A percentile compares a stretch with the other conserved stretches of the same genome.
These are phyloP conservation scores for Tokudaia tokunoshimensis DNA, from an alignment of 2,797 vertebrate species.

Conservation along the genomic window DNA sequence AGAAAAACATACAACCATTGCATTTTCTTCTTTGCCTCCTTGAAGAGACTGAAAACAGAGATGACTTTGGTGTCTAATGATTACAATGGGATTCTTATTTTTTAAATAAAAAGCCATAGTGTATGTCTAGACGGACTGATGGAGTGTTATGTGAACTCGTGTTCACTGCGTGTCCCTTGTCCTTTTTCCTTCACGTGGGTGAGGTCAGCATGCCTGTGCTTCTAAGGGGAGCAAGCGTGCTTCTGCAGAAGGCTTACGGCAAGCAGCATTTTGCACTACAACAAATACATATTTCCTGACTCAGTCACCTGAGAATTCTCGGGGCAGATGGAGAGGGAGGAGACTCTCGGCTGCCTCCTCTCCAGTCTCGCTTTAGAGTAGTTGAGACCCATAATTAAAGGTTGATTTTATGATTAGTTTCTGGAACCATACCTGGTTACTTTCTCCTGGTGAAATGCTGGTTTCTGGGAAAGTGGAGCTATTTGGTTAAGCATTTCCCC, in stretches of 20 bases:
- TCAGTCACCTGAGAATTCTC: slow-evolving; percentile 33
- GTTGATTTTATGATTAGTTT: slow-evolving; percentile 49
- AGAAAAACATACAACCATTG: slow-evolving; percentile 39
- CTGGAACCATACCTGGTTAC: not conserved
- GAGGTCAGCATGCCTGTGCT: slow-evolving; percentile 38
- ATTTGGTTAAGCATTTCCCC: not conserved
- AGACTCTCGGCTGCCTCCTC: slow-evolving; percentile 2
- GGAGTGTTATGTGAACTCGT: slow-evolving; percentile 41
- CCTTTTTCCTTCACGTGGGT: slow-evolving; percentile 20
- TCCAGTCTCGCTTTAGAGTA: slow-evolving; percentile 8
- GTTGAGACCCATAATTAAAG: slow-evolving; percentile 13
- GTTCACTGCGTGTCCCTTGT: slow-evolving; percentile 31
- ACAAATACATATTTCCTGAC: slow-evolving; percentile 27
- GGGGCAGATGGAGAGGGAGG: not conserved
- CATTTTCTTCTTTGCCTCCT: slow-evolving; percentile 56
- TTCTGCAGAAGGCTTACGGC: slow-evolving; percentile 40
- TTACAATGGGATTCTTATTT: slow-evolving; percentile 54
- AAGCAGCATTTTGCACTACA: slow-evolving; percentile 44
- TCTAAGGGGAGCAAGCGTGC: slow-evolving; percentile 48
- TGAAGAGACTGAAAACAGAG: slow-evolving; percentile 43
- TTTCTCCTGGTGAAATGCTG: slow-evolving; percentile 28
- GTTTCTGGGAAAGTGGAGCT: slow-evolving; percentile 56
- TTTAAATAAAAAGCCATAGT: slow-evolving; percentile 72
- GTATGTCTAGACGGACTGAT: slow-evolving; percentile 45
- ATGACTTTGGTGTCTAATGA: slow-evolving; percentile 58